Percentiles rank a stretch among this genome's conserved stretches.
Evolutionary conservation across 2,797 vertebrate genomes (phyloP).

Genomic region (Onychomys arenicola): DNA sequence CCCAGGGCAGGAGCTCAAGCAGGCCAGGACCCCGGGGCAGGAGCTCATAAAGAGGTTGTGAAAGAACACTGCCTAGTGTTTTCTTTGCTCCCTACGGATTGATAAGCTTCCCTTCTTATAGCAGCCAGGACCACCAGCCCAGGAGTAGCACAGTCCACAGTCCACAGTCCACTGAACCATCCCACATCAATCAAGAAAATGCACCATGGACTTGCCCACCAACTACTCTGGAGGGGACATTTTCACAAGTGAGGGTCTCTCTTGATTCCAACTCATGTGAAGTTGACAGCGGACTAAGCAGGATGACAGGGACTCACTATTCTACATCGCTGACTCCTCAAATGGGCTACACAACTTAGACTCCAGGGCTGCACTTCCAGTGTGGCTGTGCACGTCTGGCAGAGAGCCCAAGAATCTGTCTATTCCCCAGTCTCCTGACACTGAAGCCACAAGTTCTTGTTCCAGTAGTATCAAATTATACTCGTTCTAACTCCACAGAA

Average conservation of each 20-base stretch:
- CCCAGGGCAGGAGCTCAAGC: not conserved
- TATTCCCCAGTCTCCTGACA: not conserved
- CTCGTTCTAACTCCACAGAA: not conserved
- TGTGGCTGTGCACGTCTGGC: fast-evolving
- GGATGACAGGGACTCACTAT: not conserved
- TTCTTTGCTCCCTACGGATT: not conserved
- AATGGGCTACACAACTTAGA: not conserved
- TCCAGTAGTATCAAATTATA: not conserved
- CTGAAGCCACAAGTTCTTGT: not conserved
- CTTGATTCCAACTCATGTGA: not conserved
- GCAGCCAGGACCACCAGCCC: not conserved
- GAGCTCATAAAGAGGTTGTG: not conserved
- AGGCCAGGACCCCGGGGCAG: not conserved
- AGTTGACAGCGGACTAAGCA: not conserved
- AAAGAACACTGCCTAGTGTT: not conserved
- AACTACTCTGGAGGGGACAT: not conserved
- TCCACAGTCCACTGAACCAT: too few species aligned
- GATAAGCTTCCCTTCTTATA: not conserved
- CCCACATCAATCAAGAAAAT: not conserved
- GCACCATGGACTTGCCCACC: not conserved
- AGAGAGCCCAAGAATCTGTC: fast-evolving
- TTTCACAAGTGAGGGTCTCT: not conserved
- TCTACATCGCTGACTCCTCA: not conserved
- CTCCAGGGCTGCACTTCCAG: not conserved
- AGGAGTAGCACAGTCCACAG: not conserved